Evolutionary conservation across 35 echinoderm and acorn worm genomes (phyloP), one percentile per base, ranked within the genome.

Genomic region (Heliocidaris tuberculata): DNA sequence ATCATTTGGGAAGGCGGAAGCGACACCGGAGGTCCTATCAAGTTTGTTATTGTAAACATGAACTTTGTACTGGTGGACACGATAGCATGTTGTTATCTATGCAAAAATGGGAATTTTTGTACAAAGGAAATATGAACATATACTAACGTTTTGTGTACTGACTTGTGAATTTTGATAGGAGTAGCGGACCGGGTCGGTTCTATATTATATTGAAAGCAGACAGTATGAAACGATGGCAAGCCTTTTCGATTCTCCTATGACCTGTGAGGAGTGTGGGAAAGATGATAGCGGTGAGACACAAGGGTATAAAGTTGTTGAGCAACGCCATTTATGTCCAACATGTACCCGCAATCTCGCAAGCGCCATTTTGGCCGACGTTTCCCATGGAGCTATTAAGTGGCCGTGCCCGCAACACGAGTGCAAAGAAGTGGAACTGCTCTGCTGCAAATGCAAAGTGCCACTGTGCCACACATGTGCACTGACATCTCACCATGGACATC

Each of bases 261-360:
- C n/a, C n/a, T 93, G 91, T 29, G 91, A 93, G 2, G 91, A 93
- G 50, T 93, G 91, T 50, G 91, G 91, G 5, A 48, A 93, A 29
- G 29, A 59, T 31, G 91, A 50, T 48, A 48, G 0, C 2, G 91
- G 30, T 12, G 91, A 32, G 13, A 59, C 47, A 13, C 91, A 50
- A 32, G 91, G 91, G 47, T 93, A 93, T 13, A 93, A 93, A 93
- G 91, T 93, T 3, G 91, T 93, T 32, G 48, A 93, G 30, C 91
- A 93, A 59, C 91, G 91, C 0, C 91, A 93, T 93, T 48, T 93
- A 48, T 93, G 91, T 27, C 31, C 31, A 59, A 59, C 91, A 13
- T 93, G 91, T 59, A 48, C 91, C 49, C 48, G 50, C 29, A 32
- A 48, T 93, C 31, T 93, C 15, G 91, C 91, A 24, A 32, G 48